Conservation (phyloP, 2,888 invertebrate species). For the Polydrusus cervinus region DNA sequence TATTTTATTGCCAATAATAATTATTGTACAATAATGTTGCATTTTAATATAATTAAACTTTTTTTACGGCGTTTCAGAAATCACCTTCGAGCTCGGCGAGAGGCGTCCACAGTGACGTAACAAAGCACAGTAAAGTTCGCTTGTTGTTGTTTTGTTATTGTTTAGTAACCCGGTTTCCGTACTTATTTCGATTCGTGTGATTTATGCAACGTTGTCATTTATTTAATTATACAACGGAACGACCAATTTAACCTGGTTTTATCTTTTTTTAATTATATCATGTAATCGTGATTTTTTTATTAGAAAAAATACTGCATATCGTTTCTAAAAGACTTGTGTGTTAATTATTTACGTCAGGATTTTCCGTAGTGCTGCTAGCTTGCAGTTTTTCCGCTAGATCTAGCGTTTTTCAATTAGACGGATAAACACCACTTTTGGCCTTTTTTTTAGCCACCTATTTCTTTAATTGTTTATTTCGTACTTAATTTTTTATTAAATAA, state of each 20-base stretch:
- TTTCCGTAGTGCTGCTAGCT: too few relatives aligned
- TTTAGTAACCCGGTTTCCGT: slow-evolving; percentile 22
- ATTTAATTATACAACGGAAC: not conserved
- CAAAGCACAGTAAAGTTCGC: not conserved
- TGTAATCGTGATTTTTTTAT: too few relatives aligned
- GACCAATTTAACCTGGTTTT: not conserved
- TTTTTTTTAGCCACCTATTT: too few relatives aligned
- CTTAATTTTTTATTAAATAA: too few relatives aligned
- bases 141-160: slow-evolving; percentile 5
- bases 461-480: too few relatives aligned
- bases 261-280: not conserved
- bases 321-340: too few relatives aligned
- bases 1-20: not conserved
- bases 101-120: slow-evolving; percentile 33
- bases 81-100: slow-evolving; percentile 38
- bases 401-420: too few relatives aligned
- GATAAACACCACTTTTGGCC: not conserved
- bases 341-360: too few relatives aligned
- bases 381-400: too few relatives aligned
- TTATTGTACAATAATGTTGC: slow-evolving; percentile 11
- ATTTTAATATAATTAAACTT: slow-evolving; percentile 12
- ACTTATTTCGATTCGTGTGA: slow-evolving; percentile 12
- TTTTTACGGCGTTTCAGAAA: slow-evolving; percentile 6
- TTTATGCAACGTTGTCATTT: slow-evolving; percentile 9
- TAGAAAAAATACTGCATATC: too few relatives aligned